Evolutionary conservation across 1,140 invertebrate genomes (phyloP), one percentile per base, ranked within the genome.

Genomic region (Saccostrea echinata): DNA sequence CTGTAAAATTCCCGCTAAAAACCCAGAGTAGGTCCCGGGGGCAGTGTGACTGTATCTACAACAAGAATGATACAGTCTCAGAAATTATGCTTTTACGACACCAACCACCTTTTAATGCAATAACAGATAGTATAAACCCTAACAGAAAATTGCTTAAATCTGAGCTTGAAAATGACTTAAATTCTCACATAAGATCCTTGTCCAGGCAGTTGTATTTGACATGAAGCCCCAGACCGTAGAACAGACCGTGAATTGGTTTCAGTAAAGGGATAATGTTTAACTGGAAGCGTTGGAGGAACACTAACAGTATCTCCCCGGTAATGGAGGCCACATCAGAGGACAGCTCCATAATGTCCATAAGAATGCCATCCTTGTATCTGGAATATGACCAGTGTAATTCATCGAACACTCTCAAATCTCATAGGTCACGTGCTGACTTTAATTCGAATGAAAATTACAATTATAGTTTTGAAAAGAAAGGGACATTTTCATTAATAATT

Each of bases 301-400:
- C 85, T 0, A 90, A 85, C 88, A 91, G 89, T 6, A 90, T 89
- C 81, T 91, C 91, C 21, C 91, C 91, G 43, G 84, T 89, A 4
- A 91, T 84, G 8, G 91, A 91, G 24, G 80, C 35, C 1, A 91
- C 33, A 82, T 91, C 91, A 27, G 91, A 89, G 0, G 86, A 88
- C 0, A 91, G 89, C 68, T 91, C 91, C 91, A 91, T 91, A 64
- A 90, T 88, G 16, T 91, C 91, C 0, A 80, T 51, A 33, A 91
- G 53, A 9, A 91, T 89, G 13, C 80, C 84, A 3, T 86, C 81
- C 30, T 86, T 86, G 43, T 88, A 86, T 61, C 91, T 91, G 35
- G 35, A 88, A 84, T 6, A 9, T 4, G 43, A 43, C 43, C 43
- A 43, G 43, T 43, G 43, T 43, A 43, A 43, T 43, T 8, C 9